Conservation (phyloP, 1,140 invertebrate genomes). For the Diachasma alloeum region DNA sequence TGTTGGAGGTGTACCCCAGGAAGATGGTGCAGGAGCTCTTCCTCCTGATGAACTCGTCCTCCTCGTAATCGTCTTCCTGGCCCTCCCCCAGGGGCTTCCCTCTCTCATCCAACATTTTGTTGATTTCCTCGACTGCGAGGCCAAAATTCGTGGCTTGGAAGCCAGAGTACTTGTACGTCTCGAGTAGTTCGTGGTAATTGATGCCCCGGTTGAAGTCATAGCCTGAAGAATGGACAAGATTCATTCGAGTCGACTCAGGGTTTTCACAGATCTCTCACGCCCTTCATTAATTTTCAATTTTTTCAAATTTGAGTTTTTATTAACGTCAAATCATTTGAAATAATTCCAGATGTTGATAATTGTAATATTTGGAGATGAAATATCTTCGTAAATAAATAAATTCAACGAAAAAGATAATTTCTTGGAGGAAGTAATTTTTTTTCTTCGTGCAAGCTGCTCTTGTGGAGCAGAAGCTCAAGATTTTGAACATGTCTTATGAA, state of each 20-base stretch:
- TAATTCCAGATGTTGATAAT: too few species aligned
- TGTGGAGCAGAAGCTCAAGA: too few species aligned
- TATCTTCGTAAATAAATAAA: too few species aligned
- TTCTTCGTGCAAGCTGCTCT: too few species aligned
- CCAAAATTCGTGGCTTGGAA: conserved; percentile 98
- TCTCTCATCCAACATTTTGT: conserved; percentile 86
- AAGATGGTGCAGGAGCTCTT: conserved; percentile 94
- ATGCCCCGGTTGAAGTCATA: conserved; percentile 96
- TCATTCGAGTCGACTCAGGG: background rate
- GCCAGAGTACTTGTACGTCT: conserved; percentile 83
- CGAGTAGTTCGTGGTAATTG: conserved; percentile 85
- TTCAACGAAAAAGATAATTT: too few species aligned
- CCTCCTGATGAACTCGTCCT: conserved; percentile 82
- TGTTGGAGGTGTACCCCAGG: conserved; percentile 97
- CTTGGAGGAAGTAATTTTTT: too few species aligned
- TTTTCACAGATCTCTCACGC: background rate
- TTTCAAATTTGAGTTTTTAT: too few species aligned
- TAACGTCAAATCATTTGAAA: too few species aligned
- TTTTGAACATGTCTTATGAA: too few species aligned
- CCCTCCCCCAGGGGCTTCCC: conserved; percentile 72
- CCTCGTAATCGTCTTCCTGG: conserved; percentile 72
- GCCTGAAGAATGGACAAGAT: conserved; percentile 57
- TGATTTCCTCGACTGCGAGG: conserved; percentile 88
- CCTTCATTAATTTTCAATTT: too few species aligned
- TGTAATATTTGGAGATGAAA: too few species aligned